Conservation (phyloP, 2,113 vertebrate genomes). For the Salvelinus alpinus region DNA sequence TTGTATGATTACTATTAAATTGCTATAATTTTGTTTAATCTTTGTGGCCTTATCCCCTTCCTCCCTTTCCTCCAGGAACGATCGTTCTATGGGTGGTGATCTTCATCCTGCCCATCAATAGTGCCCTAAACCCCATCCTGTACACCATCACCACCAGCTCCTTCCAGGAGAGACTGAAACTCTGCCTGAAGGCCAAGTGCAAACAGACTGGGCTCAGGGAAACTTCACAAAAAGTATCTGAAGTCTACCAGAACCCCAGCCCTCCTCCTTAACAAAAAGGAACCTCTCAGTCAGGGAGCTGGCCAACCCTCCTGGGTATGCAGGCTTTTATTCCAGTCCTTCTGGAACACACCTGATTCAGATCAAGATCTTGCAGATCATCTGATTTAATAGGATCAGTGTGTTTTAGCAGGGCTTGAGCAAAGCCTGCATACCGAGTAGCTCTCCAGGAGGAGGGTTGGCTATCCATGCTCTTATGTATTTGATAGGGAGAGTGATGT, state of each 20-base stretch:
- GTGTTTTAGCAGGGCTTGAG: no score
- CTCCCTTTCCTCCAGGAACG: not conserved
- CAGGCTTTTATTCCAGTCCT: no score
- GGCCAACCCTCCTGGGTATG: no score
- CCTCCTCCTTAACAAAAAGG: not conserved
- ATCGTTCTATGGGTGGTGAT: no score
- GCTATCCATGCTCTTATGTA: no score
- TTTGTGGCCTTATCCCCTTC: conserved; percentile 36
- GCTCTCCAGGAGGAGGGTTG: no score
- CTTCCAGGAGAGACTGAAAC: conserved; percentile 72
- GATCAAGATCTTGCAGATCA: no score
- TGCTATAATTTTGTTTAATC: not conserved
- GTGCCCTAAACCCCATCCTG: conserved; percentile 67
- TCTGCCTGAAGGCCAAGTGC: conserved; percentile 46
- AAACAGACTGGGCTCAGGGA: conserved; percentile 16
- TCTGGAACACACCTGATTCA: no score
- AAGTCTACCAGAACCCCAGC: conserved; percentile 14
- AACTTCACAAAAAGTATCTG: conserved; percentile 20
- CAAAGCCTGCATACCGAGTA: no score
- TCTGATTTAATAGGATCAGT: no score
- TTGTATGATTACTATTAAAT: not conserved
- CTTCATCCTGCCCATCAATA: no score
- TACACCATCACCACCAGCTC: conserved; percentile 69
- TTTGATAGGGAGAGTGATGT: no score
- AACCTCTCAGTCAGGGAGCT: not conserved